These are phyloP conservation scores for Leptinotarsa peninsularis DNA, from an alignment of 2,888 invertebrate genomes.

Conservation along the genomic window DNA sequence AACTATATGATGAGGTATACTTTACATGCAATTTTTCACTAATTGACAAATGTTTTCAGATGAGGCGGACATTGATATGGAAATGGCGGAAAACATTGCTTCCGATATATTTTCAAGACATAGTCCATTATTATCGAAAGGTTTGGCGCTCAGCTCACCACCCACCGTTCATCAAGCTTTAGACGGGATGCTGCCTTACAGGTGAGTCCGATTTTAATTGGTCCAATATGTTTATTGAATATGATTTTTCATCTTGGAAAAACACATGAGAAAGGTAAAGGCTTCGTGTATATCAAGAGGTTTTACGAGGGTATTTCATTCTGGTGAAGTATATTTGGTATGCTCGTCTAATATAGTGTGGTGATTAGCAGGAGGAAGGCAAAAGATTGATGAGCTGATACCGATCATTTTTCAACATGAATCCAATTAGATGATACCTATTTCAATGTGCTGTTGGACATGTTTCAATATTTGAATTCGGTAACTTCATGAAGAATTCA, in stretches of 20 bases:
- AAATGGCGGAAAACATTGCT: slow-evolving; percentile 78
- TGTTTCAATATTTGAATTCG: too few species aligned
- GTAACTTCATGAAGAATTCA: too few species aligned
- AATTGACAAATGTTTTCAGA: slow-evolving; percentile 66
- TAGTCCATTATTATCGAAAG: slow-evolving; percentile 84
- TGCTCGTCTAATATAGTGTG: too few species aligned
- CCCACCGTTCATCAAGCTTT: slow-evolving; percentile 91
- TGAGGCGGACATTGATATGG: slow-evolving; percentile 78
- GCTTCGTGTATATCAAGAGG: too few species aligned
- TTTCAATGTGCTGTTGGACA: too few species aligned
- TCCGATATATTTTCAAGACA: slow-evolving; percentile 71
- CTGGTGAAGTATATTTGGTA: too few species aligned
- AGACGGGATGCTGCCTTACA: slow-evolving; percentile 87
- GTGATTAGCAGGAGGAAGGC: too few species aligned
- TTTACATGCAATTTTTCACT: too few species aligned
- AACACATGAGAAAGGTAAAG: neutral
- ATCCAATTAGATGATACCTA: too few species aligned
- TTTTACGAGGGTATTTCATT: rapidly evolving
- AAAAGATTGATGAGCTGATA: too few species aligned
- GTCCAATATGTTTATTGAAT: neutral
- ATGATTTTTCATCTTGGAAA: slow-evolving; percentile 12
- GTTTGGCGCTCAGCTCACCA: slow-evolving; percentile 87
- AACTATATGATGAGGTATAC: too few species aligned
- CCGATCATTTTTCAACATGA: too few species aligned
- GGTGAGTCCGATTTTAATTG: slow-evolving; percentile 69